Conservation (phyloP, 2,797 vertebrate species). For the Erethizon dorsatum region DNA sequence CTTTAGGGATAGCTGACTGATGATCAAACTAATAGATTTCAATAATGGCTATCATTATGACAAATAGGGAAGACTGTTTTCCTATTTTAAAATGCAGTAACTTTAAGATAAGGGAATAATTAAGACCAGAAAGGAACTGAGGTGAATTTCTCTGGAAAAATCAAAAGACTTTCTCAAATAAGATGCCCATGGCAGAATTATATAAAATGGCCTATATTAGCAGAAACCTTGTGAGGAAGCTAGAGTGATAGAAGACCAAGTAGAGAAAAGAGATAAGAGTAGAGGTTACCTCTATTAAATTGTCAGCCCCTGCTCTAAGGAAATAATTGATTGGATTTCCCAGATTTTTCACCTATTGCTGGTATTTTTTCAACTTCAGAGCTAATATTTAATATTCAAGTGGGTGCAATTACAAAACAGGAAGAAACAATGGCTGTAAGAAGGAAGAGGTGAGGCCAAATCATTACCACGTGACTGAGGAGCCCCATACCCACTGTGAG, state of each 20-base stretch:
- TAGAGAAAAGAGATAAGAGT: not conserved
- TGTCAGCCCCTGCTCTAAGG: not conserved
- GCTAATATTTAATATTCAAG: not conserved
- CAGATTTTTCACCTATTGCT: not conserved
- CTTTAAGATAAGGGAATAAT: not conserved
- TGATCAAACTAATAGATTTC: not conserved
- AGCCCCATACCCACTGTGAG: too few relatives aligned
- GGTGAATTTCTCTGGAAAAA: not conserved
- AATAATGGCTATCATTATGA: not conserved
- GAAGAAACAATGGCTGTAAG: not conserved
- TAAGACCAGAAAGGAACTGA: not conserved
- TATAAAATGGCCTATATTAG: not conserved
- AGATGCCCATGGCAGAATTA: not conserved
- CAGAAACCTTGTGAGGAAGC: not conserved
- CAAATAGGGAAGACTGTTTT: not conserved
- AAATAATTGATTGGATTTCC: not conserved
- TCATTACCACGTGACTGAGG: rapidly evolving
- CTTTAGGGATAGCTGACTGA: not conserved
- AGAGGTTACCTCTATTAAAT: not conserved
- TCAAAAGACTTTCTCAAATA: not conserved
- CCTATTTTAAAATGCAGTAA: not conserved
- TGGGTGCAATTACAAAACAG: not conserved
- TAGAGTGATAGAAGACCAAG: not conserved
- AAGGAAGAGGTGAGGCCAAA: not conserved
- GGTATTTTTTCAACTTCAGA: not conserved